Percentiles rank a stretch among this genome's conserved stretches.
Evolutionary conservation across 2,888 invertebrate species (phyloP).

Genomic region (Drosophila paracracens): DNA sequence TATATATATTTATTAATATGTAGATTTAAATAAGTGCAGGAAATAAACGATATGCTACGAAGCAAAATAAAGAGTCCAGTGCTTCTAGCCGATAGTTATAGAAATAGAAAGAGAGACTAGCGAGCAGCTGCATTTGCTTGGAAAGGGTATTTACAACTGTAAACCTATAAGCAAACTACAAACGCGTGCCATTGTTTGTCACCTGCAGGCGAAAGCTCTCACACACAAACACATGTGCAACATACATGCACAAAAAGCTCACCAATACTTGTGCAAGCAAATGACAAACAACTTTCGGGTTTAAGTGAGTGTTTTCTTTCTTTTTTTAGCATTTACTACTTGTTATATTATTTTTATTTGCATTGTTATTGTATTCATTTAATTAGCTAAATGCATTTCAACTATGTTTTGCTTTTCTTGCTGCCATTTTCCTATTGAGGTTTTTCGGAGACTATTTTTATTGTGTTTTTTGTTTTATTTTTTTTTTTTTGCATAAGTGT

Average conservation of each 20-base stretch:
- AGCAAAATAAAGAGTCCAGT: constrained; percentile 36
- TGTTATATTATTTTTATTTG: constrained; percentile 49
- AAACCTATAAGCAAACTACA: constrained; percentile 49
- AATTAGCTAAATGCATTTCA: constrained; percentile 78
- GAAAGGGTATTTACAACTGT: background rate
- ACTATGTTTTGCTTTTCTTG: constrained; percentile 50
- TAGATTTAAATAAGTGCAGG: constrained; percentile 44
- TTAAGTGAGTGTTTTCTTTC: constrained; percentile 20
- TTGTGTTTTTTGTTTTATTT: constrained; percentile 10
- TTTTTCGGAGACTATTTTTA: constrained; percentile 73
- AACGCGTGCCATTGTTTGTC: constrained; percentile 30
- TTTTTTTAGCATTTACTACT: constrained; percentile 52
- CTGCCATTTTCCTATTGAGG: constrained; percentile 62
- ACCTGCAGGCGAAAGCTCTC: constrained; percentile 38
- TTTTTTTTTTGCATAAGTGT: constrained; percentile 2
- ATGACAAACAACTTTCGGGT: constrained; percentile 15
- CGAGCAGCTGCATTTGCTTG: constrained; percentile 27
- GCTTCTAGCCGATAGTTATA: background rate
- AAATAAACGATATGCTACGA: constrained; percentile 30
- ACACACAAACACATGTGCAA: constrained; percentile 15
- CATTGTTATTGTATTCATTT: constrained; percentile 63
- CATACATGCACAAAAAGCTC: constrained; percentile 18
- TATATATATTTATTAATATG: constrained; percentile 23
- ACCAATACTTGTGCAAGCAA: constrained; percentile 18
- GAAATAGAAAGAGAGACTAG: constrained; percentile 1